Percentiles rank a stretch among this genome's conserved stretches.
Conservation (phyloP, 2,113 vertebrate species). For the Polypterus bichir region DNA sequence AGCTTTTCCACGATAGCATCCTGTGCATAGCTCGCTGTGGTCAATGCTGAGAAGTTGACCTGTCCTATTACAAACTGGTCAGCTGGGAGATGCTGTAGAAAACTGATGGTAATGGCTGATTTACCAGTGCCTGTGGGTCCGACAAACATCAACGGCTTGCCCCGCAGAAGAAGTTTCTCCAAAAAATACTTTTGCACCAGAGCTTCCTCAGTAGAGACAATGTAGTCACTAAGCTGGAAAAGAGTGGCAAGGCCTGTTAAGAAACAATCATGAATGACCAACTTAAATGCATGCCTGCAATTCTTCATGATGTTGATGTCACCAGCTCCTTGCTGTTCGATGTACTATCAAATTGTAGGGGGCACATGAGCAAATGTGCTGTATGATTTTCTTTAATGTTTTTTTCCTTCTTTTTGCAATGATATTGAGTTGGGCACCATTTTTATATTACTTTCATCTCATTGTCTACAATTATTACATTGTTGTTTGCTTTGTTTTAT, state of each 20-base stretch:
- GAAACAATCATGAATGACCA: too few relatives aligned
- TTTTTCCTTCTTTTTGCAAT: too few relatives aligned
- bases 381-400: too few relatives aligned
- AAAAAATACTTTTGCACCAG: conserved; percentile 52
- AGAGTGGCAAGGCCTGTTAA: background rate
- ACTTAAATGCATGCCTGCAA: too few relatives aligned
- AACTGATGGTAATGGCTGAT: conserved; percentile 47
- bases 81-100: conserved; percentile 55
- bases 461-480: too few relatives aligned
- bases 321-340: too few relatives aligned
- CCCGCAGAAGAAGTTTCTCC: conserved; percentile 53
- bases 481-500: too few relatives aligned
- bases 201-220: conserved; percentile 43
- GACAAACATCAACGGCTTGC: conserved; percentile 60
- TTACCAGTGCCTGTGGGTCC: conserved; percentile 49
- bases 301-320: too few relatives aligned
- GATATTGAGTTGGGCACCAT: too few relatives aligned
- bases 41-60: conserved; percentile 51
- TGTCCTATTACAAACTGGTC: conserved; percentile 62
- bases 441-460: too few relatives aligned
- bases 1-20: conserved; percentile 51
- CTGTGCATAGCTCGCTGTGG: conserved; percentile 51
- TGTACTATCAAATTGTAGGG: too few relatives aligned
- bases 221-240: conserved; percentile 50
- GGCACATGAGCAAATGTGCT: too few relatives aligned